Evolutionary conservation across 2,113 vertebrate species (phyloP).

Genomic region (Corydoras sp.): DNA sequence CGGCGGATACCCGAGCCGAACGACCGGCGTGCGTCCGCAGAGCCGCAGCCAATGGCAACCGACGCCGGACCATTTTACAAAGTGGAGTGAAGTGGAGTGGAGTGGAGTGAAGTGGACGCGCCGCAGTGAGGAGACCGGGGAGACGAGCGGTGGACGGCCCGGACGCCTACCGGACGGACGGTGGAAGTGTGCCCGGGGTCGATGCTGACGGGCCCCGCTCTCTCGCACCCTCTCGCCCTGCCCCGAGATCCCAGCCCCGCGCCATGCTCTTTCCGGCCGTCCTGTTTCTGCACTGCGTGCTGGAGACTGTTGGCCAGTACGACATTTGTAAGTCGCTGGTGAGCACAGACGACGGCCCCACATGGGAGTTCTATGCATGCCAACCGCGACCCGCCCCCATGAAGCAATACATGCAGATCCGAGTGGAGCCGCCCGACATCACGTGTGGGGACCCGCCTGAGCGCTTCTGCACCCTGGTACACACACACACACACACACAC

Average conservation of each 20-base stretch:
- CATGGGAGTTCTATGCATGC: slow-evolving; percentile 85
- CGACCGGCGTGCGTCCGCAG: too few species aligned
- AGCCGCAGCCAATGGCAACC: too few species aligned
- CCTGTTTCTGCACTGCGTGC: slow-evolving; percentile 64
- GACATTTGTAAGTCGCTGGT: slow-evolving; percentile 82
- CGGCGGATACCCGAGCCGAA: too few species aligned
- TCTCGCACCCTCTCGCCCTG: slow-evolving; percentile 39
- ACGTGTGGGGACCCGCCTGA: slow-evolving; percentile 91
- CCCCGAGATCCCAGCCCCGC: slow-evolving; percentile 46
- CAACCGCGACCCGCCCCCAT: slow-evolving; percentile 80
- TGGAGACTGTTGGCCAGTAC: slow-evolving; percentile 71
- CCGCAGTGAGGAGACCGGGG: too few species aligned
- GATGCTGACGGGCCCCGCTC: slow-evolving; percentile 59
- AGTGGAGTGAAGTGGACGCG: too few species aligned
- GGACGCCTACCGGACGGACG: too few species aligned
- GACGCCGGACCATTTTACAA: too few species aligned
- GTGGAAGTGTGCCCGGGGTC: slow-evolving; percentile 46
- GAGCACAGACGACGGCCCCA: slow-evolving; percentile 72
- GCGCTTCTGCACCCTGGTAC: slow-evolving; percentile 89
- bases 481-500: not conserved
- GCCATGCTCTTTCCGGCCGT: slow-evolving; percentile 69
- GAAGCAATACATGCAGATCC: slow-evolving; percentile 87
- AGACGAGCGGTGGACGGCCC: too few species aligned
- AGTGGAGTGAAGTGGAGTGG: too few species aligned
- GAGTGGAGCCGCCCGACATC: slow-evolving; percentile 85